Evolutionary conservation across 2,888 invertebrate genomes (phyloP).

Genomic region (Drosophila quasianomalipes): DNA sequence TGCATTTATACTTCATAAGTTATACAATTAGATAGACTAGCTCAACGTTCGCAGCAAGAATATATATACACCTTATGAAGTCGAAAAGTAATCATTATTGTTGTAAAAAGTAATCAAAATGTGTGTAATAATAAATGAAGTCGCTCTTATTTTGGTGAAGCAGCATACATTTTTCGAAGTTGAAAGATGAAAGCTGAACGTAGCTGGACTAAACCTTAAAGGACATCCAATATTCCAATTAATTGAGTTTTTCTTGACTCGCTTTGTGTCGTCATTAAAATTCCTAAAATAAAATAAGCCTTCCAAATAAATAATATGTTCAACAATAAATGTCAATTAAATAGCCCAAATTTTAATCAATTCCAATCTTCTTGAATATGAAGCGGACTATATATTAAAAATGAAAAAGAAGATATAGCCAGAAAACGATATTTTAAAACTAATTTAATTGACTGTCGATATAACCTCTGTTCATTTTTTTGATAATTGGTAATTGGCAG

Average conservation of each 20-base stretch:
- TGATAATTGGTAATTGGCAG: neutral
- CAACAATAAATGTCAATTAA: neutral
- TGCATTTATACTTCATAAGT: neutral
- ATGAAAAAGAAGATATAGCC: neutral
- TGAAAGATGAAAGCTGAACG: neutral
- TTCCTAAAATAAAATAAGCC: neutral
- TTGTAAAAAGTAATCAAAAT: too few relatives aligned
- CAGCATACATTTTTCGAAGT: too few relatives aligned
- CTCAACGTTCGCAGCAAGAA: neutral
- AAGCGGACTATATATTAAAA: too few relatives aligned
- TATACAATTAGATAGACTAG: neutral
- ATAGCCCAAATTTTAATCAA: neutral
- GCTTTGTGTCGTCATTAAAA: neutral
- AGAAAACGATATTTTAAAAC: neutral
- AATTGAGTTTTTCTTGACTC: neutral
- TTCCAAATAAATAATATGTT: rapidly evolving
- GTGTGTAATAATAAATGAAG: neutral
- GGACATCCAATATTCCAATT: neutral
- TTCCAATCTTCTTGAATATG: neutral
- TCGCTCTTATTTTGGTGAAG: neutral
- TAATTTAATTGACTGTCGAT: neutral
- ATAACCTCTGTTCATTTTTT: neutral
- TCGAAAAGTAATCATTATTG: neutral
- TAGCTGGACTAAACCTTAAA: neutral
- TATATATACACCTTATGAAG: neutral